phyloP scores from a whole-genome alignment of 2,888 invertebrate genomes.

The Leucophenga montana region DNA sequence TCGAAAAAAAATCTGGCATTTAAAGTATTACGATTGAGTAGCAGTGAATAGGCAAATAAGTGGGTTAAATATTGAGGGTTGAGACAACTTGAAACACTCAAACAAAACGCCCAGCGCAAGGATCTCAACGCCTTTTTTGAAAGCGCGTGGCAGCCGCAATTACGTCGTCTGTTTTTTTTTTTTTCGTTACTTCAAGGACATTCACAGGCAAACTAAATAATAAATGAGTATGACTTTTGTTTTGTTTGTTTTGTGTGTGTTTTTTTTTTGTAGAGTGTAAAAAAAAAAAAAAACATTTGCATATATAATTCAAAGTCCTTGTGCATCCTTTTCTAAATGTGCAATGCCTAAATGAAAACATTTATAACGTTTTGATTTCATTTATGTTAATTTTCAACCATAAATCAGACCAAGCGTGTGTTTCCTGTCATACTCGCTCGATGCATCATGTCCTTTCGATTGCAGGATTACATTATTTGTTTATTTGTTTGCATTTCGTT shows the following conservation, averaged over 20 bases:
- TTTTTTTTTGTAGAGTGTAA: neutral
- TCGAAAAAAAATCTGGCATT: neutral
- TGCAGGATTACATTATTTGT: slow-evolving; percentile 48
- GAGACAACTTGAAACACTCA: neutral
- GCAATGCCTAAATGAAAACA: slow-evolving; percentile 57
- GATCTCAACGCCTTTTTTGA: neutral
- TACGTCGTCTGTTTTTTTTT: neutral
- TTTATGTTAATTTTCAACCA: slow-evolving; percentile 67
- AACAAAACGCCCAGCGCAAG: slow-evolving; percentile 3
- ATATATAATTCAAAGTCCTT: slow-evolving; percentile 41
- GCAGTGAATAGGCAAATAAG: slow-evolving; percentile 3
- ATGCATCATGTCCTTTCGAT: slow-evolving; percentile 23
- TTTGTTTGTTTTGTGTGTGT: slow-evolving; percentile 5
- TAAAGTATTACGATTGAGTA: slow-evolving; percentile 11
- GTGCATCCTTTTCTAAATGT: slow-evolving; percentile 15
- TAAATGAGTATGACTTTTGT: slow-evolving; percentile 5
- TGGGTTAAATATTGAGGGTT: neutral
- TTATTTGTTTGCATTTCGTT: slow-evolving; percentile 49
- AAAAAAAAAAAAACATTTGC: slow-evolving; percentile 42
- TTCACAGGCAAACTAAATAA: neutral
- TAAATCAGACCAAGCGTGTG: slow-evolving; percentile 69
- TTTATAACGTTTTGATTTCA: slow-evolving; percentile 68
- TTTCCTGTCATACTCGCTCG: slow-evolving; percentile 61
- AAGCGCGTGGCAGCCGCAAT: slow-evolving; percentile 19
- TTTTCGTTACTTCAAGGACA: slow-evolving; percentile 23